Conservation (phyloP, 2,888 invertebrate species). For the Creontiades dilutus region DNA sequence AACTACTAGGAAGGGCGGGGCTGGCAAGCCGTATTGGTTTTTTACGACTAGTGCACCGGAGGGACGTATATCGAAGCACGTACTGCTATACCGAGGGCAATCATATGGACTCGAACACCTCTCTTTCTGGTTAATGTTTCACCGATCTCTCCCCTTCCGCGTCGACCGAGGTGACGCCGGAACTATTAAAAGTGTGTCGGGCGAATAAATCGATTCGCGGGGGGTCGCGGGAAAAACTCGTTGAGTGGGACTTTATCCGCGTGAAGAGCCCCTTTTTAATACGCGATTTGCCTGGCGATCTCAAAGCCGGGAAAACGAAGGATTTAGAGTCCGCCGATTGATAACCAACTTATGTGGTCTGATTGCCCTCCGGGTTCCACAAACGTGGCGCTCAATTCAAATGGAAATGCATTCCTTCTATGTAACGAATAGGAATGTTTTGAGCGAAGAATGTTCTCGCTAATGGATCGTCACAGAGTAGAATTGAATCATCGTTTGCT, state of each 20-base stretch:
- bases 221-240: not conserved
- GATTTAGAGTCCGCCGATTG: not conserved
- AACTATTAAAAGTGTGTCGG: not conserved
- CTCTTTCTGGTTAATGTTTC: not conserved
- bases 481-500: no score
- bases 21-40: conserved; percentile 4
- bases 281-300: not conserved
- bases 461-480: no score
- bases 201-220: not conserved
- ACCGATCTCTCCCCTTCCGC: not conserved
- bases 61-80: conserved; percentile 7
- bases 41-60: not conserved
- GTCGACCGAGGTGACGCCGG: not conserved
- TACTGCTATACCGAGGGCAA: not conserved
- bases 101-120: not conserved
- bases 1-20: not conserved
- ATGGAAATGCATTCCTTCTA: no score
- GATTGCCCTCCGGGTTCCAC: no score
- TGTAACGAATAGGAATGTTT: no score
- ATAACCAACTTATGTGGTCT: no score
- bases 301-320: not conserved
- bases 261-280: not conserved
- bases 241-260: not conserved
- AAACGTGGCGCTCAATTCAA: no score
- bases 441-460: no score